Conservation (phyloP, 64 coral and sea anemone genomes). For the Stylophora pistillata region DNA sequence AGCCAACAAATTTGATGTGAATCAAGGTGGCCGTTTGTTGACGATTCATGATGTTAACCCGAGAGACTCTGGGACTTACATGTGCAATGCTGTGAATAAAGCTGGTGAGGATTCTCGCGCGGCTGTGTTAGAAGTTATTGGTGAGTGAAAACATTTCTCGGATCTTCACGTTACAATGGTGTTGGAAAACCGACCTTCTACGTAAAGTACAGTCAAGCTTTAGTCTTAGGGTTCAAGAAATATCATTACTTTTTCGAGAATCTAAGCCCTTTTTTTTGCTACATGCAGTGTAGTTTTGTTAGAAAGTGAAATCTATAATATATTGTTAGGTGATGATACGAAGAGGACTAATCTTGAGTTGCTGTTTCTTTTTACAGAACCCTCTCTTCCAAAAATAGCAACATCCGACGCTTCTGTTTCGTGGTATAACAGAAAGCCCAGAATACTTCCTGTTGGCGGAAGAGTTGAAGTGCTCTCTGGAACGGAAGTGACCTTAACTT, state of each 20-base stretch:
- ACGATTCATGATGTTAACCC: slow-evolving; percentile 30
- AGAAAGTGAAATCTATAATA: no score
- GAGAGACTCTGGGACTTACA: slow-evolving; percentile 36
- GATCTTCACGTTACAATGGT: background rate
- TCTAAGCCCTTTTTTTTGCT: no score
- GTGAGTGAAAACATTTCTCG: background rate
- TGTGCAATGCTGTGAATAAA: slow-evolving; percentile 38
- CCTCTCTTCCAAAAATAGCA: background rate
- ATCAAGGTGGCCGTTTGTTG: slow-evolving; percentile 11
- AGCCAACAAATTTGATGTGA: slow-evolving; percentile 39
- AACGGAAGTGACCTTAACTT: slow-evolving; percentile 22
- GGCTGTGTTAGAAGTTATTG: slow-evolving; percentile 33
- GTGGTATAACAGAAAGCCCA: slow-evolving; percentile 29
- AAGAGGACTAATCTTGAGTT: background rate
- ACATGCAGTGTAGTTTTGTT: no score
- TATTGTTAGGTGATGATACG: no score
- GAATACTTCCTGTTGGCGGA: slow-evolving; percentile 8
- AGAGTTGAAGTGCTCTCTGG: slow-evolving; percentile 11
- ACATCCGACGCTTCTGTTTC: slow-evolving; percentile 20
- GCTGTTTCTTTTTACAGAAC: background rate
- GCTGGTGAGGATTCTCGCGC: slow-evolving; percentile 33
- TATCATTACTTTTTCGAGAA: no score
- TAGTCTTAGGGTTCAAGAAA: no score
- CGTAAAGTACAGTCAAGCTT: no score
- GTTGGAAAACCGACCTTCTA: no score